Percentiles rank a stretch among this genome's conserved stretches.
These are phyloP conservation scores for Esox lucius DNA, from an alignment of 2,797 vertebrate species.

Conservation along the genomic window DNA sequence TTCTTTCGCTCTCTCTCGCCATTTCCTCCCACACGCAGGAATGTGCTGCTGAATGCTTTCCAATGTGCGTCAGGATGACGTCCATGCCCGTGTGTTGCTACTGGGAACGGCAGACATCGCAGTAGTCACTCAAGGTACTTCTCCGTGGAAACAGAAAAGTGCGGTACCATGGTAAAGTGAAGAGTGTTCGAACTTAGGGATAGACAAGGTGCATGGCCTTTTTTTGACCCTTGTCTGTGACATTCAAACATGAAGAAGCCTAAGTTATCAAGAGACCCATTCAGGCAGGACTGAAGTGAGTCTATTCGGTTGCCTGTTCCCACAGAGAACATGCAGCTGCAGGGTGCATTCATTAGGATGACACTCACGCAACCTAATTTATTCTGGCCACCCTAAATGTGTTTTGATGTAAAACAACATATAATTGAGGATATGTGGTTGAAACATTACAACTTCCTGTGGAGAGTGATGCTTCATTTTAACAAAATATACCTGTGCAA, in stretches of 20 bases:
- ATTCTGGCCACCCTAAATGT: neutral
- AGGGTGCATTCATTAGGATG: neutral
- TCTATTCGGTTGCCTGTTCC: neutral
- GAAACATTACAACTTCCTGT: neutral
- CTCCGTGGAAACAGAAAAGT: neutral
- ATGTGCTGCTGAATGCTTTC: slow-evolving; percentile 45
- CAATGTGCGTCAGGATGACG: slow-evolving; percentile 79
- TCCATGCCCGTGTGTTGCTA: slow-evolving; percentile 59
- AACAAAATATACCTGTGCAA: slow-evolving; percentile 3
- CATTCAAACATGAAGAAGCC: neutral
- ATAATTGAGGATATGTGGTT: neutral
- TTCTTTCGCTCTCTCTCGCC: slow-evolving; percentile 65
- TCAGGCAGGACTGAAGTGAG: slow-evolving; percentile 28
- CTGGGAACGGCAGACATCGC: slow-evolving; percentile 53
- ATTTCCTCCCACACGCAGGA: slow-evolving; percentile 73
- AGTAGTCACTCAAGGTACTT: neutral
- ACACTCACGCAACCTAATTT: neutral
- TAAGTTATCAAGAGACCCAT: slow-evolving; percentile 22
- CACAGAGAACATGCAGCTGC: slow-evolving; percentile 27
- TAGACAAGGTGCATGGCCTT: neutral
- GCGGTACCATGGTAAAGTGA: neutral
- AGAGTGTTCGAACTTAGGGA: neutral
- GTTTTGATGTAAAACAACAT: neutral
- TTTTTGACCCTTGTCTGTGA: neutral
- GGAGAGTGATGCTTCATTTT: neutral